phyloP scores from a whole-genome alignment of 2,797 vertebrate genomes.

The Tachyglossus aculeatus region DNA sequence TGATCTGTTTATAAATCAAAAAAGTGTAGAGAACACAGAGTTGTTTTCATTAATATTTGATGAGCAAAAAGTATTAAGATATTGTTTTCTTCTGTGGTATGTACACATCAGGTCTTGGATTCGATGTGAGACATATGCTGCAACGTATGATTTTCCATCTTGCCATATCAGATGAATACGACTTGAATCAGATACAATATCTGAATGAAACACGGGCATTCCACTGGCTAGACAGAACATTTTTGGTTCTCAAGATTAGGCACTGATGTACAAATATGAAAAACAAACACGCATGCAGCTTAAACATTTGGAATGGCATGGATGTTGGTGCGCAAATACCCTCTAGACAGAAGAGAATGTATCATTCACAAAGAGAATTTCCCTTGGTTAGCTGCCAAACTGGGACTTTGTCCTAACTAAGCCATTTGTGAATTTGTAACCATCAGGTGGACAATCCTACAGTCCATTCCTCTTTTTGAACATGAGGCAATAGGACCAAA shows the following conservation, averaged over 20 bases:
- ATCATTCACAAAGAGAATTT: too few relatives aligned
- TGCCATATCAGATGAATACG: constrained; percentile 29
- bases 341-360: too few relatives aligned
- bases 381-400: too few relatives aligned
- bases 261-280: background rate
- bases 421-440: too few relatives aligned
- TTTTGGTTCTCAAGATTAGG: background rate
- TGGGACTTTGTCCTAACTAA: too few relatives aligned
- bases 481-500: too few relatives aligned
- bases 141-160: constrained; percentile 61
- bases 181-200: constrained; percentile 36
- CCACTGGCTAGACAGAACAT: background rate
- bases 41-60: constrained; percentile 71
- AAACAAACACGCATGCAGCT: background rate
- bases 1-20: constrained; percentile 66
- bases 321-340: too few relatives aligned
- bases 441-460: too few relatives aligned
- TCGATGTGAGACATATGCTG: constrained; percentile 63
- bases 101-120: constrained; percentile 51
- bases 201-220: background rate
- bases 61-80: constrained; percentile 58
- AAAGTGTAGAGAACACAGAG: constrained; percentile 63
- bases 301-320: background rate
- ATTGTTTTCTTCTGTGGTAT: constrained; percentile 54
- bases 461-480: too few relatives aligned